Evolutionary conservation across 2,888 invertebrate species (phyloP), one percentile per base, ranked within the genome.

Genomic region (Timema cristinae): DNA sequence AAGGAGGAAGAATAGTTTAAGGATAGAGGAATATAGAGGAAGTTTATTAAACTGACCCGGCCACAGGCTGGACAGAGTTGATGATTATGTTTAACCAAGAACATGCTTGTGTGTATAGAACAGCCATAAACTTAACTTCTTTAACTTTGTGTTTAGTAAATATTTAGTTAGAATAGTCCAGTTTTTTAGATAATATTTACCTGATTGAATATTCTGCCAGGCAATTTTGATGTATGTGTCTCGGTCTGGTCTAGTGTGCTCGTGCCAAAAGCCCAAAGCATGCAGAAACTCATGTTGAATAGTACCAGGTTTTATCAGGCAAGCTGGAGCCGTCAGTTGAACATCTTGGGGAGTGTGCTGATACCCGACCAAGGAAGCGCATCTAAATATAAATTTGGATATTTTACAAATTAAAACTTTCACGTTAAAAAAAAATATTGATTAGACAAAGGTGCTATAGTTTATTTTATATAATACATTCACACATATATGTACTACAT

Each of bases 201-300:
- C 80, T 71, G 74, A 75, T 7, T 74, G 70, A 52, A 80, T 78
- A 72, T 80, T 79, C 16, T 77, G 72, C 79, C 79, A 79, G 50
- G 75, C 72, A 13, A 80, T 75, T 52, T 75, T 75, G 15, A 80
- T 76, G 73, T 78, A 77, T n/a, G 72, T 66, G 76, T 80, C 78
- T 16, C 80, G 72, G 73, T 80, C 80, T 7, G 77, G 77, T 7
- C 80, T 75, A 4, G 79, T 79, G 69, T 80, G 80, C 74, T 80
- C 80, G 75, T 80, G 80, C 79, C 79, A 79, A 73, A 80, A 79
- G 67, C 80, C 80, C 5, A 80, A 76, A 9, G 78, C 75, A 73
- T 80, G 80, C 71, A 80, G 75, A n/a, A 80, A 75, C 73, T 80
- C 80, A 73, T 80, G 80, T 70, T 79, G 79, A 51, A 80, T 79